A percentile compares a stretch with the other conserved stretches of the same genome.
These are phyloP conservation scores for Silurus glanis DNA, from an alignment of 2,113 vertebrate genomes.

Conservation along the genomic window DNA sequence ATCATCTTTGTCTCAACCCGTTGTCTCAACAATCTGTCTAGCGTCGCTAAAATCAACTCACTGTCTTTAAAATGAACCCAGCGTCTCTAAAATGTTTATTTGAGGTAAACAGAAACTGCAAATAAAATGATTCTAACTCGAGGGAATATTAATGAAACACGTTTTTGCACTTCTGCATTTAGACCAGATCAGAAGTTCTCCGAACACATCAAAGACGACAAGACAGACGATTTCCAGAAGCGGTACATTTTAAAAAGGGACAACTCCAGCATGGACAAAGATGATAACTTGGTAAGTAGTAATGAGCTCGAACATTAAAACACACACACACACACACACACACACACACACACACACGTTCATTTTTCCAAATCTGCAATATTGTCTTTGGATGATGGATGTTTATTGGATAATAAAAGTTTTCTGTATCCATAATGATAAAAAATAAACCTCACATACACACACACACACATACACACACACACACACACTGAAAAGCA, in stretches of 20 bases:
- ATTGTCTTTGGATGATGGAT: conserved; percentile 6
- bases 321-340: background rate
- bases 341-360: too few relatives aligned
- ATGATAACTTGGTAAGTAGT: conserved; percentile 84
- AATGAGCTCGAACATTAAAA: background rate
- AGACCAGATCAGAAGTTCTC: conserved; percentile 99
- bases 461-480: too few relatives aligned
- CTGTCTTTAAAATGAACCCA: too few relatives aligned
- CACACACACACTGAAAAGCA: background rate
- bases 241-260: conserved; percentile 98
- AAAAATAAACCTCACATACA: background rate
- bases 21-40: too few relatives aligned
- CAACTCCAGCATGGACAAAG: conserved; percentile 96
- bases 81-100: too few relatives aligned
- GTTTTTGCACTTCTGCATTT: background rate
- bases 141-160: background rate
- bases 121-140: conserved; percentile 20
- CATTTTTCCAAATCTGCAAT: background rate
- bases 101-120: background rate
- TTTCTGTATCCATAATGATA: background rate
- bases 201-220: conserved; percentile 98
- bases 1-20: too few relatives aligned
- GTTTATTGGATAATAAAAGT: conserved; percentile 1
- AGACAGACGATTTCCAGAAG: conserved; percentile 95
- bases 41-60: too few relatives aligned